Evolutionary conservation across 2,113 vertebrate genomes (phyloP), one percentile per base, ranked within the genome.

Genomic region (Cranoglanis bouderius): DNA sequence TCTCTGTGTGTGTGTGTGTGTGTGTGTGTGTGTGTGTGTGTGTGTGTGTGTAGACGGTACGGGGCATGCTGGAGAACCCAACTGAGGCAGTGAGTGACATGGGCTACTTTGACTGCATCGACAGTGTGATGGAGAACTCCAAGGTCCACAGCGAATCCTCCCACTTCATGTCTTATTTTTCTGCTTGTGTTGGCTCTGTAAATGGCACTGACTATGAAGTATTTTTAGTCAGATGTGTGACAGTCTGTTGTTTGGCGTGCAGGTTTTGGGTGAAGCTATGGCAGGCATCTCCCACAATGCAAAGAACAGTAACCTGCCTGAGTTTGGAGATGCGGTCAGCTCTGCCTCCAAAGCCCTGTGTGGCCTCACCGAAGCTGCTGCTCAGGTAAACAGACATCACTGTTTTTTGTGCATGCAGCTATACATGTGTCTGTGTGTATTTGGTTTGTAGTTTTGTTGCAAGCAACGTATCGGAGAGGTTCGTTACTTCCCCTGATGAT

Each of bases 111-210:
- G 97, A 97, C 94, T 99, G 98, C 92, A 96, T 99, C n/a, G 98
- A 99, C 93, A 98, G 97, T 0, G 98, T 99, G 51, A 99, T 99
- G 98, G 98, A 99, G 93, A 99, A 99, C 94, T 99, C 98, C 8
- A 99, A 99, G 97, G 98, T 98, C 35, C 14, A 1, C 13, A 18
- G 9, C 4, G 13, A 49, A 70, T 38, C 35, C 57, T 78, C 3
- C 29, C 7, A 57, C n/a, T 16, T 83, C 46, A 29, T 61, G 18
- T 8, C 65, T 46, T 59, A 2, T 51, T 85, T 32, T 83, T 10
- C 53, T 43, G 38, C 46, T 67, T 53, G 16, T 40, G 19, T 51
- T 63, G 24, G 7, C 21, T 40, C 43, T 63, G 43, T 88, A 26
- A 9, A 1, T 38, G 21, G 29, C 46, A 13, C 7, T 9, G 80